Conservation (phyloP, 2,888 invertebrate genomes). For the Parelbella ahira region DNA sequence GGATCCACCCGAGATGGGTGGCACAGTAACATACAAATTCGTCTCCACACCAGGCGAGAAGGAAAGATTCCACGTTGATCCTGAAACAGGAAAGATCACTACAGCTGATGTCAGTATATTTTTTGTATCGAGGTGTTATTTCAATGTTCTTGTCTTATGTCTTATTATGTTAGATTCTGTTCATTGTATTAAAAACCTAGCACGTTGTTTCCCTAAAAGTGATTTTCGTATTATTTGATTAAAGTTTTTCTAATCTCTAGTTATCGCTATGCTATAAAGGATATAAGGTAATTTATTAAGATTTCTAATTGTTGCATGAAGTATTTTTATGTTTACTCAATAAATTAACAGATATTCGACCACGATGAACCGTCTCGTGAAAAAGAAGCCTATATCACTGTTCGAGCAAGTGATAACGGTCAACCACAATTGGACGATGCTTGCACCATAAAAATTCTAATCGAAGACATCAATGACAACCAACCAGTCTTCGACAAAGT, state of each 20-base stretch:
- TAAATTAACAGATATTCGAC: constrained; percentile 84
- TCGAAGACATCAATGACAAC: constrained; percentile 97
- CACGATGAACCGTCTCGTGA: constrained; percentile 93
- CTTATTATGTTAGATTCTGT: neutral
- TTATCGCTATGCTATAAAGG: too few species aligned
- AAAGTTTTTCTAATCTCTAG: too few species aligned
- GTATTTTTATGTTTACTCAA: neutral
- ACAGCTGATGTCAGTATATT: constrained; percentile 83
- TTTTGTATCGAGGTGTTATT: neutral
- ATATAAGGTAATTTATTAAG: constrained; percentile 29
- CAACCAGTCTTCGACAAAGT: constrained; percentile 89
- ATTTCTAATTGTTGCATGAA: too few species aligned
- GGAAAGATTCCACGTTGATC: constrained; percentile 89
- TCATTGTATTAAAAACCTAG: too few species aligned
- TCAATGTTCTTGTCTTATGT: neutral
- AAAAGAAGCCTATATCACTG: constrained; percentile 91
- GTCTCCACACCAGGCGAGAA: constrained; percentile 87
- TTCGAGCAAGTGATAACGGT: constrained; percentile 96
- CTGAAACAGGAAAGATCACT: constrained; percentile 86
- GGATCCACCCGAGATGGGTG: constrained; percentile 87
- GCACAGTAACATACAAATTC: constrained; percentile 91
- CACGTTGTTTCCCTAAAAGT: too few species aligned
- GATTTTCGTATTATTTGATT: too few species aligned
- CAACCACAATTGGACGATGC: constrained; percentile 93
- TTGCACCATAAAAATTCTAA: constrained; percentile 94